These are phyloP conservation scores for Aleadryas rufinucha DNA, from an alignment of 2,113 vertebrate genomes.

Conservation along the genomic window DNA sequence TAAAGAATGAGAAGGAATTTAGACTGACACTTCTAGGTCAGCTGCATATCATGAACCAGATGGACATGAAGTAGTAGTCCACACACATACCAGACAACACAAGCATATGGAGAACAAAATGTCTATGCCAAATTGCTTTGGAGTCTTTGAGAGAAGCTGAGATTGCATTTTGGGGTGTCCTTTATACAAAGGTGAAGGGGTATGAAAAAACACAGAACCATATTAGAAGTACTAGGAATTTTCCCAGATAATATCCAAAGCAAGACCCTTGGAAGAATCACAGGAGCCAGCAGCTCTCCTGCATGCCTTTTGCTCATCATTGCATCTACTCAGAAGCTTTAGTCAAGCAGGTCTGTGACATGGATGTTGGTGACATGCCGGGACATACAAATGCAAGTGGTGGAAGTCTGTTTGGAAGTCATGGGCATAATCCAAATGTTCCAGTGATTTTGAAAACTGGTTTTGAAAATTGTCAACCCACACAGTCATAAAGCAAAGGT, in stretches of 20 bases:
- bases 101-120: not conserved
- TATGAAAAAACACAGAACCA: not conserved
- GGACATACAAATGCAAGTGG: fast-evolving
- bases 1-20: not conserved
- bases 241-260: not conserved
- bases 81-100: not conserved
- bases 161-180: not conserved
- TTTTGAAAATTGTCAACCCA: not conserved
- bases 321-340: not conserved
- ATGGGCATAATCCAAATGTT: not conserved
- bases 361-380: not conserved
- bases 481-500: not conserved
- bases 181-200: not conserved
- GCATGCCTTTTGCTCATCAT: not conserved
- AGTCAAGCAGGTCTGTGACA: not conserved
- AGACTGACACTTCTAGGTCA: not conserved
- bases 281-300: not conserved
- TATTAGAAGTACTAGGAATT: not conserved
- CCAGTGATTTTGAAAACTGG: not conserved
- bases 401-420: not conserved
- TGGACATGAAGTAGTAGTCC: not conserved
- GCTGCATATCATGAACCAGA: not conserved
- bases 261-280: not conserved
- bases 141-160: not conserved
- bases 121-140: not conserved